Evolutionary conservation across 30 jellyfish, hydroid and myxozoan genomes (phyloP), one percentile per base, ranked within the genome.

Genomic region (Pelagia noctiluca): DNA sequence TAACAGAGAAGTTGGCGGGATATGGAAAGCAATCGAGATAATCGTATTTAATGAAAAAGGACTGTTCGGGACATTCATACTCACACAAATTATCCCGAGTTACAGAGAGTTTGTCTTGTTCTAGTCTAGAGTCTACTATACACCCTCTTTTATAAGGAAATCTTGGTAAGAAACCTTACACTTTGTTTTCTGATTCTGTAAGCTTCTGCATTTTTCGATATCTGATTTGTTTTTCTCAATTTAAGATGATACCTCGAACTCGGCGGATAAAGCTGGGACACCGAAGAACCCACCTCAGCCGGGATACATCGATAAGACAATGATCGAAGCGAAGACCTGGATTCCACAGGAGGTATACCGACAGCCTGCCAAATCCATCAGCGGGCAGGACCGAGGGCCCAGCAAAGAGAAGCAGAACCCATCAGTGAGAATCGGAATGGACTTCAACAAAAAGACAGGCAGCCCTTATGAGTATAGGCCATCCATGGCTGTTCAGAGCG

Each of bases 241-340:
- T 50, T 49, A 29, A 61, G 73, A 54, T 18, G 89, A 79, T 47
- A 64, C 28, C 35, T 82, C 63, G 74, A 21, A 62, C 12, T 33
- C 66, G 11, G n/a, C 2, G 23, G 89, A 79, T 3, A 63, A 75
- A 64, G 21, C 82, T 0, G 82, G 70, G 25, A 63, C 89, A n/a
- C 89, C 89, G 13, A 79, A 79, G 29, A 79, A 63, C 38, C 89
- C n/a, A n/a, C n/a, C n/a, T n/a, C n/a, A n/a, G n/a, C n/a, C n/a
- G n/a, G n/a, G n/a, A n/a, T 76, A 64, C 35, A 70, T 72, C 42
- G 97, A 88, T 49, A 88, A 75, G 48, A 87, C 70, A 52, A 36
- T 88, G 83, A 53, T 88, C 0, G 97, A 79, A 63, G 97, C 97
- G 7, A 88, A 88, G 42, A 88, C 97, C 0, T 88, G 97, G 97